Evolutionary conservation across 1,140 invertebrate genomes (phyloP).

Genomic region (Amyelois transitella): DNA sequence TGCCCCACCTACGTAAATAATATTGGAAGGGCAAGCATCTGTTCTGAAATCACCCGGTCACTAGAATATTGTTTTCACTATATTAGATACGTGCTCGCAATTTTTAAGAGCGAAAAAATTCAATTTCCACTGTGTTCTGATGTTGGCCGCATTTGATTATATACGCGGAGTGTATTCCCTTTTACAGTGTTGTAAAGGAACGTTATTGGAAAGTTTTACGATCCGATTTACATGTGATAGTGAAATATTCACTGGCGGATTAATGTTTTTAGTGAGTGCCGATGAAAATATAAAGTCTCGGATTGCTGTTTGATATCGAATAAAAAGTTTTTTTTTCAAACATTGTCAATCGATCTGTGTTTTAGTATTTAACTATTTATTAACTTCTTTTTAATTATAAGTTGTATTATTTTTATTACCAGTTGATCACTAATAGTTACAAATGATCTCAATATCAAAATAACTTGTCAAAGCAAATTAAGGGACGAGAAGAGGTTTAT

Average conservation of each 20-base stretch:
- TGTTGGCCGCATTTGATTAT: conserved; percentile 62
- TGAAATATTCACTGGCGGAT: conserved; percentile 52
- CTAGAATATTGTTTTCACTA: conserved; percentile 75
- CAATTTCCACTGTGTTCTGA: conserved; percentile 56
- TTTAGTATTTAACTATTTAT: neutral
- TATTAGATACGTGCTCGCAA: conserved; percentile 73
- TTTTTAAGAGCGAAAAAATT: conserved; percentile 72
- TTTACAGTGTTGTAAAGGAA: conserved; percentile 66
- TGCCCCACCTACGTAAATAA: conserved; percentile 43
- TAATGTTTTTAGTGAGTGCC: conserved; percentile 36
- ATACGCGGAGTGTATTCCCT: conserved; percentile 55
- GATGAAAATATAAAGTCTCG: conserved; percentile 3
- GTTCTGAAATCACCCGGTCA: conserved; percentile 71
- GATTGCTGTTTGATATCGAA: neutral
- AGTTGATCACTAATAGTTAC: too few species aligned
- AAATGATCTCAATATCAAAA: too few species aligned
- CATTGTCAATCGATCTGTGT: neutral
- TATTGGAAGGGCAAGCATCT: conserved; percentile 64
- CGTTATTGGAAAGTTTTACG: conserved; percentile 62
- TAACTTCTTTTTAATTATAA: too few species aligned
- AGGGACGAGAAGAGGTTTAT: neutral
- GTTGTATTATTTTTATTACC: too few species aligned
- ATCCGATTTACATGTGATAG: conserved; percentile 61
- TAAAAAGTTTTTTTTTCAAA: neutral
- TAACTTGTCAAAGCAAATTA: too few species aligned